Evolutionary conservation across 2,797 vertebrate species (phyloP), one percentile per base, ranked within the genome.

Genomic region (Buphagus erythrorhynchus): DNA sequence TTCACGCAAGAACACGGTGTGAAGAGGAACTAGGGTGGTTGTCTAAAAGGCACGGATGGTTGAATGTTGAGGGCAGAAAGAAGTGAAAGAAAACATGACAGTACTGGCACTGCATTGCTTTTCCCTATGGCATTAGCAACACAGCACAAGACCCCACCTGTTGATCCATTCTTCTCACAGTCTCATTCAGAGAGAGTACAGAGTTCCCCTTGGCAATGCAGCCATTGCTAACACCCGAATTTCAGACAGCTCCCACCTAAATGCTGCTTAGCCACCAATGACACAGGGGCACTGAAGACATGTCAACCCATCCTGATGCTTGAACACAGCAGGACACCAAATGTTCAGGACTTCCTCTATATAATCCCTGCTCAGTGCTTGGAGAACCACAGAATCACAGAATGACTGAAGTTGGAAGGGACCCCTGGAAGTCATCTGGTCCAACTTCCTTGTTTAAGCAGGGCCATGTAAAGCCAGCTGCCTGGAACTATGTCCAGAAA

Each of bases 41-140:
- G 10, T 26, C 61, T 81, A 25, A 54, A 75, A 71, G 52, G 45
- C 48, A 72, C 0, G 1, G 36, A 43, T 0, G 0, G 40, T 5
- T 52, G 25, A 59, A 9, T 15, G 6, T 5, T 57, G 40, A 61
- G 15, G 33, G 19, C 20, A 42, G 24, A 86, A 77, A 16, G 18
- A 79, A 59, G 19, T 6, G n/a, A 80, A 51, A 33, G 45, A 45
- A 84, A 88, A 59, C 12, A 36, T 15, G 5, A 29, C 9, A 54
- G 17, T 15, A 52, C 20, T 61, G 55, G 29, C 24, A 72, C 21
- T 36, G 26, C 22, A 25, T 2, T 52, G 49, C n/a, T 90, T 58
- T 90, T 86, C 49, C 19, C 5, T 11, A 3, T 6, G 38, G 12
- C 51, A 67, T 16, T 28, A 75, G 22, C 62, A 68, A 42, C 35